phyloP scores from a whole-genome alignment of 2,888 invertebrate genomes.

The Chamaedrilus cognettii region DNA sequence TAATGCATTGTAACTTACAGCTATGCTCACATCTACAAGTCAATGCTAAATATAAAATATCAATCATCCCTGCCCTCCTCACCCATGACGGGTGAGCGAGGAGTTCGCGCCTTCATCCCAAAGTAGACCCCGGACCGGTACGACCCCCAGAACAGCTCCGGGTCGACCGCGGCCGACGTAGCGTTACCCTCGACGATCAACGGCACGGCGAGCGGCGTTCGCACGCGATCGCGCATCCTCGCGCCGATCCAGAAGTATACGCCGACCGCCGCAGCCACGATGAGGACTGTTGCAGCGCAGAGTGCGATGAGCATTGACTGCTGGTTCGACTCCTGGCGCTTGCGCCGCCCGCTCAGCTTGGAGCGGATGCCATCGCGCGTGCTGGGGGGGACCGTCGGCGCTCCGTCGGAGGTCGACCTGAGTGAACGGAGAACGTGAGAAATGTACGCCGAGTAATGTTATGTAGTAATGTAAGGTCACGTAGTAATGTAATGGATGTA shows the following conservation, averaged over 20 bases:
- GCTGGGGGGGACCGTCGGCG: no score
- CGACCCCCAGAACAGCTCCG: slow-evolving; percentile 75
- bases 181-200: slow-evolving; percentile 22
- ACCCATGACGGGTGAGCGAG: slow-evolving; percentile 86
- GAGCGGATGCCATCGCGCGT: no score
- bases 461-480: no score
- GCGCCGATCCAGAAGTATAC: slow-evolving; percentile 27
- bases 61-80: slow-evolving; percentile 3
- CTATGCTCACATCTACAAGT: slow-evolving; percentile 4
- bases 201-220: slow-evolving; percentile 32
- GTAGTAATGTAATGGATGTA: no score
- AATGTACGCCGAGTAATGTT: no score
- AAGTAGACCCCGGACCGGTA: slow-evolving; percentile 65
- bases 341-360: not conserved
- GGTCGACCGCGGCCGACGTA: slow-evolving; percentile 25
- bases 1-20: not conserved
- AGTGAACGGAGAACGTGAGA: no score
- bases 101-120: slow-evolving; percentile 81
- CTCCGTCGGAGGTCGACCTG: no score
- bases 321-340: not conserved
- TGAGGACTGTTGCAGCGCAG: not conserved
- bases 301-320: not conserved
- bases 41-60: not conserved
- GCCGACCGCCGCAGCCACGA: slow-evolving; percentile 18
- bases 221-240: slow-evolving; percentile 26